Evolutionary conservation across 2,797 vertebrate genomes (phyloP).

Genomic region (Pipistrellus kuhlii): DNA sequence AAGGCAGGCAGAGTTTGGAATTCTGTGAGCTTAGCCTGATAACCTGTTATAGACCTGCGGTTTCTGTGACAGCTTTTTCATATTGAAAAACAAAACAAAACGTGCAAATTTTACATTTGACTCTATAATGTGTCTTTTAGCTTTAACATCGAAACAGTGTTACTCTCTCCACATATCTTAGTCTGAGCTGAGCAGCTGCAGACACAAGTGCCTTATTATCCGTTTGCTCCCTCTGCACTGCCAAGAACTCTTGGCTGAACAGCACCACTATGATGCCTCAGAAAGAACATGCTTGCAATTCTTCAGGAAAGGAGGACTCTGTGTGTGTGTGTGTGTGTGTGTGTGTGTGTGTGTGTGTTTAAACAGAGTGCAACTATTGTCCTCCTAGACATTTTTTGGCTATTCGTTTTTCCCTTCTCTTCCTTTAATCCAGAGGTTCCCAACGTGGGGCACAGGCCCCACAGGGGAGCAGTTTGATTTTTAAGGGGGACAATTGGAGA

Average conservation of each 20-base stretch:
- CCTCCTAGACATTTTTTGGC: background rate
- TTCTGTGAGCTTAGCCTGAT: background rate
- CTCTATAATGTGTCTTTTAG: background rate
- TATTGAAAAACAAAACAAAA: background rate
- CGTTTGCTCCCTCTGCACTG: background rate
- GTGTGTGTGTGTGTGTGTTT: background rate
- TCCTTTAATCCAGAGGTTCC: conserved; percentile 63
- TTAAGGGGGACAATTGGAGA: too few relatives aligned
- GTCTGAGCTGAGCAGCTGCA: background rate
- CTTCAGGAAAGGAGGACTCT: background rate
- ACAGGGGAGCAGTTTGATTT: too few relatives aligned
- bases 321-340: background rate
- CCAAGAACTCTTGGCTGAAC: background rate
- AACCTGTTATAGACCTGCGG: background rate
- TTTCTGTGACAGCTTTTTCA: background rate
- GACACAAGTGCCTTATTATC: background rate
- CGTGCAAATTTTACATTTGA: background rate
- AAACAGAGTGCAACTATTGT: background rate
- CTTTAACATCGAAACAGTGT: background rate
- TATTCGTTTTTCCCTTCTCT: background rate
- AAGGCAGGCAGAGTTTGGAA: background rate
- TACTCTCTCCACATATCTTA: background rate
- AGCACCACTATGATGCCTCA: background rate
- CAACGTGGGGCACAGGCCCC: too few relatives aligned
- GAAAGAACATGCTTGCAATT: background rate